A percentile compares a stretch with the other conserved stretches of the same genome.
These are phyloP conservation scores for Diadophis punctatus DNA, from an alignment of 2,113 vertebrate genomes.

Conservation along the genomic window DNA sequence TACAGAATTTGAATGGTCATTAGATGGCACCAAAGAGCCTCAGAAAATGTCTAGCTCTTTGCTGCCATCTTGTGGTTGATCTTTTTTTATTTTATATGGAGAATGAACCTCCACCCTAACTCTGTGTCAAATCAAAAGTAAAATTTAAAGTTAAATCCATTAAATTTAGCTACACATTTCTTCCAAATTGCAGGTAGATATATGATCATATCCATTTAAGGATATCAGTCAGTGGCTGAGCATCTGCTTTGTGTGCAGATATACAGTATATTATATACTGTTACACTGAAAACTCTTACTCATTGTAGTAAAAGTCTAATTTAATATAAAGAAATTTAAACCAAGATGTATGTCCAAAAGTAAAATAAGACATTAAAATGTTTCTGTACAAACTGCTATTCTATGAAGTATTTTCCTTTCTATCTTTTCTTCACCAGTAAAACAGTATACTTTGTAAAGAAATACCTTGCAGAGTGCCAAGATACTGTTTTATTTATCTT, in stretches of 20 bases:
- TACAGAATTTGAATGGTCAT: not conserved
- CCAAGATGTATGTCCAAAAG: not conserved
- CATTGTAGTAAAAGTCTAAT: not conserved
- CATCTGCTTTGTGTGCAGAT: not conserved
- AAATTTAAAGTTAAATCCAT: not conserved
- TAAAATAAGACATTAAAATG: not conserved
- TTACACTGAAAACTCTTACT: not conserved
- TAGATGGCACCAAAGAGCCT: not conserved
- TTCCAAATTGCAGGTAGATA: too few relatives aligned
- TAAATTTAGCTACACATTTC: too few relatives aligned
- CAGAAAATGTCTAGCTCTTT: not conserved
- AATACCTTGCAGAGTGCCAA: not conserved
- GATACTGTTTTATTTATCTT: not conserved
- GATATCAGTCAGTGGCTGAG: not conserved
- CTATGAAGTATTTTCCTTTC: not conserved
- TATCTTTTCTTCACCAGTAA: not conserved
- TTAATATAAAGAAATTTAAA: not conserved
- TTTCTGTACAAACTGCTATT: not conserved
- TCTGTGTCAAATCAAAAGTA: not conserved
- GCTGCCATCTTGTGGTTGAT: not conserved
- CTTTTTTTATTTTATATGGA: not conserved
- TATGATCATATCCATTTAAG: not conserved
- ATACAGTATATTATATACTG: too few relatives aligned
- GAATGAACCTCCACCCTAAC: not conserved
- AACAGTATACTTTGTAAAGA: not conserved